These are phyloP conservation scores for Platysternon megacephalum DNA, from an alignment of 2,113 vertebrate genomes.

Conservation along the genomic window DNA sequence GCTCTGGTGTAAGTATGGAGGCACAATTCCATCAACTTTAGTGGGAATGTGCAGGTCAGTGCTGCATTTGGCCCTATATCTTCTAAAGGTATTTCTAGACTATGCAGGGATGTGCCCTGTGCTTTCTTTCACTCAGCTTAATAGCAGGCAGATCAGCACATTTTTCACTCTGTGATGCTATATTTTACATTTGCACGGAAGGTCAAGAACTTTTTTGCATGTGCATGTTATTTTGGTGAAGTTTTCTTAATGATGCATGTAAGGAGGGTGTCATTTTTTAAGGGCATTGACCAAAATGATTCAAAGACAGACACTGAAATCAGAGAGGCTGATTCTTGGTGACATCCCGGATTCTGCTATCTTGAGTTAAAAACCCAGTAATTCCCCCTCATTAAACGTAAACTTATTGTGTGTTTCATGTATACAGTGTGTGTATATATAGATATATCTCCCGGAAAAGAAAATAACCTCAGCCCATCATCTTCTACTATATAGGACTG, in stretches of 20 bases:
- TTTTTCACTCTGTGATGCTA: conserved; percentile 1
- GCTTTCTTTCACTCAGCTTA: neutral
- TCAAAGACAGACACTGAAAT: conserved; percentile 13
- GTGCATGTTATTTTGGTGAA: conserved; percentile 23
- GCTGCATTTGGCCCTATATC: rapidly evolving
- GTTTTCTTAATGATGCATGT: conserved; percentile 33
- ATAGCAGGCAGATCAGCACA: conserved; percentile 19
- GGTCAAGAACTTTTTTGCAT: neutral
- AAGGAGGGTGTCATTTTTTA: conserved; percentile 30
- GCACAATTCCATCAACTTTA: neutral
- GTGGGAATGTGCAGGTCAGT: neutral
- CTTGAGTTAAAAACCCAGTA: conserved; percentile 17
- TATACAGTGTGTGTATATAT: conserved; percentile 32
- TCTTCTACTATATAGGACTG: neutral
- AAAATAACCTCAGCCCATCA: neutral
- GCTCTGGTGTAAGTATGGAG: neutral
- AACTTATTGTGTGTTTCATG: conserved; percentile 51
- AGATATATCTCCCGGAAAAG: conserved; percentile 27
- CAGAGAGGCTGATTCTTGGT: conserved; percentile 55
- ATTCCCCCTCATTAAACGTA: conserved; percentile 61
- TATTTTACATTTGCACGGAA: neutral
- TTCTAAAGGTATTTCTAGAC: conserved; percentile 3
- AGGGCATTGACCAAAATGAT: conserved; percentile 43
- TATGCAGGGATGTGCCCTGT: neutral
- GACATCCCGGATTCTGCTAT: conserved; percentile 42